Evolutionary conservation across 1,140 invertebrate species (phyloP), one percentile per base, ranked within the genome.

Genomic region (Diorhabda carinulata): DNA sequence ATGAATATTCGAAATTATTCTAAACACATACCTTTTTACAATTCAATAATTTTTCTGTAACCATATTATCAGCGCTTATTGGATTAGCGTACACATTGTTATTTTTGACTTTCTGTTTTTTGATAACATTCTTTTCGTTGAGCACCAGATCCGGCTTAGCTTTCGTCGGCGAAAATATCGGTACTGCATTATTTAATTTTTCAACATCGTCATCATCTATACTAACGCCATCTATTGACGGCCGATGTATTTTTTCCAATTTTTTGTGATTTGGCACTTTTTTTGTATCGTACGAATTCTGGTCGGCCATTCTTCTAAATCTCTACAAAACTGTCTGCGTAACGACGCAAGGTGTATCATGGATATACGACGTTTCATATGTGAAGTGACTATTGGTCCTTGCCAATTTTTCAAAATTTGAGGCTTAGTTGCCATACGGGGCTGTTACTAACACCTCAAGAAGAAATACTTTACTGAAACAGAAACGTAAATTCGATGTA

Each of bases 261-360:
- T 61, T 61, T 58, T 70, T 47, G 64, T 2, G 5, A 52, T 52
- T n/a, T 3, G 6, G 3, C 2, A 67, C 58, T 58, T 43, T 65
- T 47, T 72, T 70, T 61, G 68, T 70, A 73, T 79, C 78, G 25
- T 25, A 25, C 77, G 75, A 69, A 69, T 68, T 66, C 70, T 72
- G 52, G 68, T 78, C 47, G 77, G 77, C 79, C 79, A 80, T 80
- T 80, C 78, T 71, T 74, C 74, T 43, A 79, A 70, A 71, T 80
- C 79, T 72, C 79, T 76, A 67, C 70, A 68, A 67, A 78, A 80
- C 67, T 79, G 78, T 71, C 78, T 77, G 71, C 79, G 79, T 63
- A 76, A 72, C 56, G 61, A 72, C 69, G 76, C 73, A 60, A 78
- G 75, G 61, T 61, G 56, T 47, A 57, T 56, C 40, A 52, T 57